Percentiles rank a stretch among this genome's conserved stretches.
Evolutionary conservation across 1,140 invertebrate species (phyloP).

Genomic region (Papilio machaon): DNA sequence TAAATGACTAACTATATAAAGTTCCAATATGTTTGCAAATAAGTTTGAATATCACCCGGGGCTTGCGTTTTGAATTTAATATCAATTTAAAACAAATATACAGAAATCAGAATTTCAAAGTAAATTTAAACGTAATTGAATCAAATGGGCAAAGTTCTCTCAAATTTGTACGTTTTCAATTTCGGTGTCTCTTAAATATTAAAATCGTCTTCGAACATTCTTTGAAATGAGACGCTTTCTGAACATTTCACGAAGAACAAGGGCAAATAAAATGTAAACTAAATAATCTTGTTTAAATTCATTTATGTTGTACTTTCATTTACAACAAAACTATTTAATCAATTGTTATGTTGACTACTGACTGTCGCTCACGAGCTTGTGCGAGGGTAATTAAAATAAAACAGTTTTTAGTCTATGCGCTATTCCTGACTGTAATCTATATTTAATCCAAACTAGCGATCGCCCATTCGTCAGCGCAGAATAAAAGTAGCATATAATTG

Average conservation of each 20-base stretch:
- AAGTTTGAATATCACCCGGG: background rate
- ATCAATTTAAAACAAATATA: constrained; percentile 10
- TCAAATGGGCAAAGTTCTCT: constrained; percentile 12
- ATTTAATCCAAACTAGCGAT: no score
- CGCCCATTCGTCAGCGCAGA: no score
- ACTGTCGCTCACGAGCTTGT: no score
- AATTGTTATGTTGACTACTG: background rate
- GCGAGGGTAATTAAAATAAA: no score
- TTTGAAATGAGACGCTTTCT: background rate
- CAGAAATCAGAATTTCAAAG: constrained; percentile 18
- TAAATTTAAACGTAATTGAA: constrained; percentile 15
- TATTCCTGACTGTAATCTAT: no score
- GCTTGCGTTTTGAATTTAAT: background rate
- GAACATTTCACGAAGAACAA: background rate
- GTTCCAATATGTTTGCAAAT: background rate
- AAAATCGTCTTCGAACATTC: constrained; percentile 14
- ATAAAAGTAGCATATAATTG: no score
- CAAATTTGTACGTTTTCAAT: constrained; percentile 15
- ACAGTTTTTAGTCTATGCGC: no score
- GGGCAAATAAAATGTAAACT: background rate
- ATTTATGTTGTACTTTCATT: background rate
- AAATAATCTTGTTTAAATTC: background rate
- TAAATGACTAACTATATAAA: background rate
- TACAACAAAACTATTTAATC: background rate
- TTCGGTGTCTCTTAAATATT: constrained; percentile 20